Conservation (phyloP, 2,888 invertebrate species). For the Sphecodes monilicornis region DNA sequence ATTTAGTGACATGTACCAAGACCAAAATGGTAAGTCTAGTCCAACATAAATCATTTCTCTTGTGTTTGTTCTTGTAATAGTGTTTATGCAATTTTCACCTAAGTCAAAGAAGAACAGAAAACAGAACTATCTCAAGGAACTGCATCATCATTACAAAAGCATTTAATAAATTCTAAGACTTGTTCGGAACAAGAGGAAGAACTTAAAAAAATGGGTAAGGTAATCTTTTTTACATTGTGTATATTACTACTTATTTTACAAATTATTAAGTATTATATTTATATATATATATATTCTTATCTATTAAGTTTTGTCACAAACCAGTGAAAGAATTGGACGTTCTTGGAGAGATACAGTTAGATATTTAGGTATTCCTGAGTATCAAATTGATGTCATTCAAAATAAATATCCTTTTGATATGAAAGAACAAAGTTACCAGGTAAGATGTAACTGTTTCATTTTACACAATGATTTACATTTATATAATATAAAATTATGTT, state of each 20-base stretch:
- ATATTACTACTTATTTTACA: not conserved
- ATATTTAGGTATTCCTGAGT: constrained; percentile 75
- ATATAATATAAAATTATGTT: constrained; percentile 44
- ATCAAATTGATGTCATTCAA: constrained; percentile 76
- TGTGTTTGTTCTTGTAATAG: not conserved
- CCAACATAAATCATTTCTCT: not conserved
- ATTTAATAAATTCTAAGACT: not conserved
- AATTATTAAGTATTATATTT: constrained; percentile 24
- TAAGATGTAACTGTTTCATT: constrained; percentile 56
- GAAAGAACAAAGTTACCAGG: constrained; percentile 74
- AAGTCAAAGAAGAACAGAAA: not conserved
- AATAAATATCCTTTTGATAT: constrained; percentile 63
- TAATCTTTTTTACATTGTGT: not conserved
- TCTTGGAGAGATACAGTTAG: constrained; percentile 79
- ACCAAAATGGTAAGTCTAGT: constrained; percentile 64
- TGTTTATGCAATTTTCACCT: not conserved
- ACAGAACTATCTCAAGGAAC: not conserved
- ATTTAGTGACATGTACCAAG: constrained; percentile 65
- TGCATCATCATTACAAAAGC: not conserved
- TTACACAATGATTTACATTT: constrained; percentile 21
- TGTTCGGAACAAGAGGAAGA: constrained; percentile 14
- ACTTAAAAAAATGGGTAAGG: constrained; percentile 58
- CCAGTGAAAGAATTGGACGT: constrained; percentile 76
- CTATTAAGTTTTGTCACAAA: constrained; percentile 69
- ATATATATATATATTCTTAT: constrained; percentile 40